Percentiles rank a stretch among this genome's conserved stretches.
These are phyloP conservation scores for Sminthurinus aureus DNA, from an alignment of 2,888 invertebrate genomes.

Conservation along the genomic window DNA sequence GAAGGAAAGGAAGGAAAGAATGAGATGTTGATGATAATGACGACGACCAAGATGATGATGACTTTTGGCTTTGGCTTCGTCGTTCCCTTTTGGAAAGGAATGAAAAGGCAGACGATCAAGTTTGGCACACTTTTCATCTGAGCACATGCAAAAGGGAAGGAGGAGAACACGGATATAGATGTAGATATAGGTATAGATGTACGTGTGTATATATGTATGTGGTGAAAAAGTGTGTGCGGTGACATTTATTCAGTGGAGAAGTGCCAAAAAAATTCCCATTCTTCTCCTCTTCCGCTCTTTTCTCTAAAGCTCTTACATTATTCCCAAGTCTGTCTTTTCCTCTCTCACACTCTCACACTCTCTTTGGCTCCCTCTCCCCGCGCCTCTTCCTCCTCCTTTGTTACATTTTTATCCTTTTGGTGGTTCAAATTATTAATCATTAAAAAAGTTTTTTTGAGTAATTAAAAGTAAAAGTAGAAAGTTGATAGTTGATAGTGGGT, in stretches of 20 bases:
- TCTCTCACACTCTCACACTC: not conserved
- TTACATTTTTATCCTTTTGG: slow-evolving; percentile 22
- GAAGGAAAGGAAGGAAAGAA: not conserved
- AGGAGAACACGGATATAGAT: not conserved
- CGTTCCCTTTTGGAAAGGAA: too few species aligned
- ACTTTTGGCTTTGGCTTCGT: too few species aligned
- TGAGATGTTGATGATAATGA: slow-evolving; percentile 17
- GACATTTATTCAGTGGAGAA: slow-evolving; percentile 39
- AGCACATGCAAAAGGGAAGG: not conserved
- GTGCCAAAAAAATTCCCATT: slow-evolving; percentile 17
- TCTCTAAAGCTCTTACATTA: not conserved
- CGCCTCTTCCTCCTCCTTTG: slow-evolving; percentile 5
- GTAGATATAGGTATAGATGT: slow-evolving; percentile 11
- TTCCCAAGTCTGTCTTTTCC: slow-evolving; percentile 11
- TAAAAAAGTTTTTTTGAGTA: slow-evolving; percentile 48
- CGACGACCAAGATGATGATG: not conserved
- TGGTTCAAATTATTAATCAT: slow-evolving; percentile 49
- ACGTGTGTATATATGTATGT: slow-evolving; percentile 21
- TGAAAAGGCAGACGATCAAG: not conserved
- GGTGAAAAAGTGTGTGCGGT: slow-evolving; percentile 25
- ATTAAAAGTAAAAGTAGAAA: slow-evolving; percentile 49
- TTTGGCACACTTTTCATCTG: slow-evolving; percentile 36
- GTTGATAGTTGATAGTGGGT: not conserved
- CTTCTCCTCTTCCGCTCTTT: slow-evolving; percentile 10
- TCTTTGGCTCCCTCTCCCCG: not conserved